Evolutionary conservation across 92 coral and sea anemone species (phyloP).

Genomic region (Muricea muricata): DNA sequence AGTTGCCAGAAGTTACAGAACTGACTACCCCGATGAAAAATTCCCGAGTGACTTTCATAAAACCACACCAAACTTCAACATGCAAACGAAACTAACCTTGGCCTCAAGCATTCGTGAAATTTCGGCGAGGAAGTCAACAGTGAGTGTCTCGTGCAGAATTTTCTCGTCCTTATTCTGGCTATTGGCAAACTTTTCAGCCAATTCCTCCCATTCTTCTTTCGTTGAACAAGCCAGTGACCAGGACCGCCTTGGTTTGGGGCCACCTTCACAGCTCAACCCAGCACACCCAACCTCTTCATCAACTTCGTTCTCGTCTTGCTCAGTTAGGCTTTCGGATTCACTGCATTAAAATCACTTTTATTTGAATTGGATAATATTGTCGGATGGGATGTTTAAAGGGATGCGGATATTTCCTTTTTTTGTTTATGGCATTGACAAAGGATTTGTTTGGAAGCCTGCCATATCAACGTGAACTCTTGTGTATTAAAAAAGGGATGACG

Average conservation of each 20-base stretch:
- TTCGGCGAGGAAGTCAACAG: constrained; percentile 96
- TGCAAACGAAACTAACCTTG: constrained; percentile 64
- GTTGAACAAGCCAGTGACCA: constrained; percentile 90
- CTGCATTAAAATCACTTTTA: neutral
- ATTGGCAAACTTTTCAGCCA: constrained; percentile 85
- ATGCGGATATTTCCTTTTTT: no score
- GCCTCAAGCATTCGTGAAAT: constrained; percentile 92
- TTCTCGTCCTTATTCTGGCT: constrained; percentile 89
- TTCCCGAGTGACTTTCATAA: no score
- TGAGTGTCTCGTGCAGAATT: constrained; percentile 87
- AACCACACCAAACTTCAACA: no score
- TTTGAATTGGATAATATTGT: no score
- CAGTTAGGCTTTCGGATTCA: constrained; percentile 61
- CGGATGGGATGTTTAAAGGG: no score
- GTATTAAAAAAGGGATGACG: no score
- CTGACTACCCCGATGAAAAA: no score
- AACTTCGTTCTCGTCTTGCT: constrained; percentile 59
- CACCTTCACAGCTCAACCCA: constrained; percentile 55
- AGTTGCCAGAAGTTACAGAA: no score
- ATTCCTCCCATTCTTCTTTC: constrained; percentile 85
- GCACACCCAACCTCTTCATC: constrained; percentile 65
- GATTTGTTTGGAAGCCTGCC: no score
- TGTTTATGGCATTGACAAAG: no score
- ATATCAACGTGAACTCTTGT: no score
- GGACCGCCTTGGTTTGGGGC: constrained; percentile 39